Conservation (phyloP, 2,113 vertebrate genomes). For the Tragelaphus strepsiceros region DNA sequence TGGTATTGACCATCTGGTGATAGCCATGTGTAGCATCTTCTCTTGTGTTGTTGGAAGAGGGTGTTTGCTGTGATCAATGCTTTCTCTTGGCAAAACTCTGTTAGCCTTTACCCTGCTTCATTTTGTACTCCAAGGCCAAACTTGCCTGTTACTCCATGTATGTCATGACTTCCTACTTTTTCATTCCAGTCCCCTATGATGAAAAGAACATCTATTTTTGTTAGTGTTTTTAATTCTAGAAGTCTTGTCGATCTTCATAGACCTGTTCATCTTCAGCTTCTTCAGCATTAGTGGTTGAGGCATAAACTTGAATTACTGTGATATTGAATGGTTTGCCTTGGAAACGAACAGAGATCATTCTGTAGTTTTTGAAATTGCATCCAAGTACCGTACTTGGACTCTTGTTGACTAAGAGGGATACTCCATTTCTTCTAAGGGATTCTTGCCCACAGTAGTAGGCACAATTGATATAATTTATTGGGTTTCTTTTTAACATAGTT, state of each 20-base stretch:
- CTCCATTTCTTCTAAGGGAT: background rate
- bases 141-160: background rate
- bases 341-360: background rate
- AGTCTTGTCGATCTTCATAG: background rate
- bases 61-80: background rate
- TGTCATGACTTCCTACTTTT: background rate
- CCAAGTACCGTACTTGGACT: background rate
- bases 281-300: background rate
- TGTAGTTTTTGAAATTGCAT: background rate
- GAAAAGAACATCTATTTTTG: background rate
- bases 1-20: background rate
- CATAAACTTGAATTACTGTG: background rate
- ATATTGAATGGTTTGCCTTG: background rate
- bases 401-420: background rate
- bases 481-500: background rate
- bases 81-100: background rate
- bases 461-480: background rate
- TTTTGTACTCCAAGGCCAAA: background rate
- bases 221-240: background rate
- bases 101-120: background rate
- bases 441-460: background rate
- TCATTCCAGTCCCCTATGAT: background rate
- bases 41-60: background rate
- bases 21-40: background rate
- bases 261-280: background rate